Base-by-base conservation (phyloP, 2,797 vertebrate genomes). In the Siniperca obscura region DNA sequence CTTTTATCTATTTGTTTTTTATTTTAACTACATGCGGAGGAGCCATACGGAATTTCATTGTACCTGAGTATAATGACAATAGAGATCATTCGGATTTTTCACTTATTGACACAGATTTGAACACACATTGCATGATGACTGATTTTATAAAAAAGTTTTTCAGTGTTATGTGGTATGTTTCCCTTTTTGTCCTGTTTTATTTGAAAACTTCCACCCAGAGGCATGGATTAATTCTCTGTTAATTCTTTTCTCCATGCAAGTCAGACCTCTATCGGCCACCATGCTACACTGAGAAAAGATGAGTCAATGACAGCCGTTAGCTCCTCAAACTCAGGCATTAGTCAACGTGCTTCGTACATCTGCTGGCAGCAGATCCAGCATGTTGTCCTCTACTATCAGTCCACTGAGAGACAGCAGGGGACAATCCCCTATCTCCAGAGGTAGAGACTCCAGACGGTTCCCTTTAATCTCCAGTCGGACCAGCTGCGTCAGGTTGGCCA, bases 401-500 rank as follows among this genome's bases (percentile, higher is more conserved):
- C 95, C 96, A 0, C 87, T 90, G 38, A 89, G 90, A 61, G 89
- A 95, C 77, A 98, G 94, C 34, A 87, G 77, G 30, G 78, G 76
- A 77, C 97, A 98, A 69, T 93, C 92, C 2, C 88, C 93, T 0
- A 98, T 90, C 80, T 97, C 97, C 21, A 77, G 74, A 0, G 97
- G 97, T n/a, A 98, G 85, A 22, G 74, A 88, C 56, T 97, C 97
- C 59, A 98, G 69, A 0, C 93, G 92, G 86, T 98, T 98, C 8
- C 97, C 97, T 87, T 96, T 97, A 61, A 98, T 80, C 65, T 98
- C 97, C 69, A 98, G 91, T 17, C 91, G 94, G 30, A 94, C 91
- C 61, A 98, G 93, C 83, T 95, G 95, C 50, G 86, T 73, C 76
- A 98, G 92, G 66, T 91, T 91, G 19, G 92, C 91, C 34, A 97